phyloP scores from a whole-genome alignment of 2,888 invertebrate genomes.

The Melangyna quadrimaculata region DNA sequence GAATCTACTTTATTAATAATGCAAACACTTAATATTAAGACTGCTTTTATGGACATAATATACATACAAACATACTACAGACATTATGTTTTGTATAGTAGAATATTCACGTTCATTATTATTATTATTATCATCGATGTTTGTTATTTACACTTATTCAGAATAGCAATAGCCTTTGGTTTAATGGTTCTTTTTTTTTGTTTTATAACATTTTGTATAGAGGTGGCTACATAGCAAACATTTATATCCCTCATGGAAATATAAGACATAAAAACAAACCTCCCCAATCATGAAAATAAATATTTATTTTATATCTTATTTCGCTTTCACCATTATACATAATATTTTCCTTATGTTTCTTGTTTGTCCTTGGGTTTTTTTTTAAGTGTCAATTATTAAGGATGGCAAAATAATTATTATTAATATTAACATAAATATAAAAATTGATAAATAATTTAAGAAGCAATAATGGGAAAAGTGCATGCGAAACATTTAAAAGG shows the following conservation, averaged over 20 bases:
- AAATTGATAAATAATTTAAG: not conserved
- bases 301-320: constrained; percentile 35
- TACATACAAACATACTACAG: too few relatives aligned
- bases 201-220: not conserved
- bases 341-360: not conserved
- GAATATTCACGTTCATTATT: constrained; percentile 20
- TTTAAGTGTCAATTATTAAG: constrained; percentile 21
- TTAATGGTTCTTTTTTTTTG: not conserved
- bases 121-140: constrained; percentile 44
- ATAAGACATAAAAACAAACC: not conserved
- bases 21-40: constrained; percentile 43
- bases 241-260: not conserved
- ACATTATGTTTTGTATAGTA: not conserved
- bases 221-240: too few relatives aligned
- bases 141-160: constrained; percentile 48
- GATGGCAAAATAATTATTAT: not conserved
- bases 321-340: not conserved
- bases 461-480: not conserved
- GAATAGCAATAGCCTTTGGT: constrained; percentile 49
- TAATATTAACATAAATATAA: not conserved
- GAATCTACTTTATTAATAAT: constrained; percentile 53
- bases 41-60: constrained; percentile 11
- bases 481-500: too few relatives aligned
- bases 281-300: constrained; percentile 22
- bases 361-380: not conserved